Evolutionary conservation across 2,888 invertebrate species (phyloP).

Genomic region (Idaea biselata): DNA sequence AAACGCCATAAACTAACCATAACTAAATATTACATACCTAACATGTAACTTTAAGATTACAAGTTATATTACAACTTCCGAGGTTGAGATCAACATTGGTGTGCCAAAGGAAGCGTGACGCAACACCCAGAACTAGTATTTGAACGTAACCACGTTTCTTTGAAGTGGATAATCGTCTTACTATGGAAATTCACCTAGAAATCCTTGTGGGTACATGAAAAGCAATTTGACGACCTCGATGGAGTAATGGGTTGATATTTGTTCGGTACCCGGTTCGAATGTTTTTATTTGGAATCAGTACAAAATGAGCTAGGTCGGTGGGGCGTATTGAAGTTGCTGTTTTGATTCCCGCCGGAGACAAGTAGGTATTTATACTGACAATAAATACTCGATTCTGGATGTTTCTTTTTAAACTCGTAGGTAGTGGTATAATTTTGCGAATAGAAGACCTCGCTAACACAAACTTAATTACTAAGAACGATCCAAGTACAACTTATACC

Average conservation of each 20-base stretch:
- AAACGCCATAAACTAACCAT: neutral
- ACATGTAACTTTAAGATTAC: neutral
- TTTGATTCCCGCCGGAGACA: too few species aligned
- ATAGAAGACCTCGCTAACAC: too few species aligned
- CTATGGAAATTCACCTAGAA: conserved; percentile 1
- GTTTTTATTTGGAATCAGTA: too few species aligned
- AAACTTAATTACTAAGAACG: too few species aligned
- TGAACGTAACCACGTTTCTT: conserved; percentile 3
- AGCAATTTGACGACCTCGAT: conserved; percentile 1
- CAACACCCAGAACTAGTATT: conserved; percentile 8
- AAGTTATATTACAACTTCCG: neutral
- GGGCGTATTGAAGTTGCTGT: too few species aligned
- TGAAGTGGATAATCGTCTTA: neutral
- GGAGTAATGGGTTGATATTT: neutral
- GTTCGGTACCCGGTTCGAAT: too few species aligned
- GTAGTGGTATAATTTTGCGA: too few species aligned
- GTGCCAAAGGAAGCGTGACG: conserved; percentile 25
- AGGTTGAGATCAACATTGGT: conserved; percentile 26
- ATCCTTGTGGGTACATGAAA: conserved; percentile 1
- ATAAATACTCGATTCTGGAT: too few species aligned
- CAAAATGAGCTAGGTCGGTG: too few species aligned
- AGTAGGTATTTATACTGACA: too few species aligned
- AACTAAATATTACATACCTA: neutral
- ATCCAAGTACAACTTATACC: too few species aligned
- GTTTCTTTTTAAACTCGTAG: too few species aligned